A percentile compares a stretch with the other conserved stretches of the same genome.
phyloP scores from a whole-genome alignment of 2,888 invertebrate genomes.

The Elmis aenea region DNA sequence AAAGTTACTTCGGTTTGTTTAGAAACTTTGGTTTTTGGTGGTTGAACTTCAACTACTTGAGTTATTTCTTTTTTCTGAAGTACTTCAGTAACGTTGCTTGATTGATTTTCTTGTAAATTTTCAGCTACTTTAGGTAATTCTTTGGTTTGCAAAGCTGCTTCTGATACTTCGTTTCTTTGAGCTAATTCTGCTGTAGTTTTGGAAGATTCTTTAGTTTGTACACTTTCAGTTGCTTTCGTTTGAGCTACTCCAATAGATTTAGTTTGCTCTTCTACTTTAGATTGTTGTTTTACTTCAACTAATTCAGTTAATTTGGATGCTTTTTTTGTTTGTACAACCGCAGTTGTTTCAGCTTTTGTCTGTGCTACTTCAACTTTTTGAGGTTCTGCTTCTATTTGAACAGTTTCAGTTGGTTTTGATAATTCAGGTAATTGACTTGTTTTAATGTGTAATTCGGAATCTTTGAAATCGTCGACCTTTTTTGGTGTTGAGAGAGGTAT shows the following conservation, averaged over 20 bases:
- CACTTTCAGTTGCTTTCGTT: no score
- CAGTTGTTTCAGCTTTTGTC: slow-evolving; percentile 12
- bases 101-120: slow-evolving; percentile 12
- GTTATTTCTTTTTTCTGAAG: slow-evolving; percentile 12
- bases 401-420: slow-evolving; percentile 6
- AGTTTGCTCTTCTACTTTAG: no score
- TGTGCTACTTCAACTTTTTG: slow-evolving; percentile 20
- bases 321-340: no score
- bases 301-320: slow-evolving; percentile 13
- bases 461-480: neutral
- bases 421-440: neutral
- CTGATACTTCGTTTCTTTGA: no score
- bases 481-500: no score
- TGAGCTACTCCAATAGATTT: no score
- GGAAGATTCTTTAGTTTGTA: no score
- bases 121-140: slow-evolving; percentile 16
- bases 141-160: slow-evolving; percentile 14
- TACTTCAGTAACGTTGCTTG: slow-evolving; percentile 15
- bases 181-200: no score
- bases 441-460: slow-evolving; percentile 27
- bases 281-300: no score
- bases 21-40: no score
- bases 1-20: no score
- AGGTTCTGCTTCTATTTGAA: no score
- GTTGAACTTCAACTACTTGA: slow-evolving; percentile 18